Evolutionary conservation across 2,888 invertebrate species (phyloP).

Genomic region (Rosalia funebris): DNA sequence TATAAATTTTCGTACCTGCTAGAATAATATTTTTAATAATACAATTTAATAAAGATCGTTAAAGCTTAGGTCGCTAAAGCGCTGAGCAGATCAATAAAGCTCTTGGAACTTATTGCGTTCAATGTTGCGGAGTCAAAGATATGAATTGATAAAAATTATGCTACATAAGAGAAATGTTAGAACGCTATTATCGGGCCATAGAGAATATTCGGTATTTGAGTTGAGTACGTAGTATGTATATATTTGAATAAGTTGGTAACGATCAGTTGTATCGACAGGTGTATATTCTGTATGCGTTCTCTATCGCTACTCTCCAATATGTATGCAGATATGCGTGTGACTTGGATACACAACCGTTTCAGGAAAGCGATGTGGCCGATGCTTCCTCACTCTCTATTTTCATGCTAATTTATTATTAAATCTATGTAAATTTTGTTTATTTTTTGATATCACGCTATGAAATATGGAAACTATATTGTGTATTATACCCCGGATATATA

Average conservation of each 20-base stretch:
- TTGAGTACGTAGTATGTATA: conserved; percentile 18
- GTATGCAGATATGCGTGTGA: conserved; percentile 46
- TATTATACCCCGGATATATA: neutral
- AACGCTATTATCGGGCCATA: neutral
- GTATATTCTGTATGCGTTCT: conserved; percentile 40
- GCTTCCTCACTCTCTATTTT: conserved; percentile 4
- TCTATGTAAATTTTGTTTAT: conserved; percentile 16
- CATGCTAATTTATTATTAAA: conserved; percentile 17
- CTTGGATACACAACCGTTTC: conserved; percentile 34
- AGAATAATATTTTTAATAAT: too few species aligned
- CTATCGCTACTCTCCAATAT: conserved; percentile 42
- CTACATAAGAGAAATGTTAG: neutral
- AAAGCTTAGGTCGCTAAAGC: too few species aligned
- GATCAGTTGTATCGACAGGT: conserved; percentile 27
- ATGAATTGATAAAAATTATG: too few species aligned
- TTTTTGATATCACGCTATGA: neutral
- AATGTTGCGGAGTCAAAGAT: too few species aligned
- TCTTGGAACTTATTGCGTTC: too few species aligned
- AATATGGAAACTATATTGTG: conserved; percentile 9
- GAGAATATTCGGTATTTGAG: neutral
- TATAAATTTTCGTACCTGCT: too few species aligned
- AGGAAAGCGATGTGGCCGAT: conserved; percentile 4
- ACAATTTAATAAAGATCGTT: too few species aligned
- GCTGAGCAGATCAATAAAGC: too few species aligned
- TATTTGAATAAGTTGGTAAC: conserved; percentile 26